Evolutionary conservation across 2,888 invertebrate species (phyloP), one percentile per base, ranked within the genome.

Genomic region (Oscheius myriophilus): DNA sequence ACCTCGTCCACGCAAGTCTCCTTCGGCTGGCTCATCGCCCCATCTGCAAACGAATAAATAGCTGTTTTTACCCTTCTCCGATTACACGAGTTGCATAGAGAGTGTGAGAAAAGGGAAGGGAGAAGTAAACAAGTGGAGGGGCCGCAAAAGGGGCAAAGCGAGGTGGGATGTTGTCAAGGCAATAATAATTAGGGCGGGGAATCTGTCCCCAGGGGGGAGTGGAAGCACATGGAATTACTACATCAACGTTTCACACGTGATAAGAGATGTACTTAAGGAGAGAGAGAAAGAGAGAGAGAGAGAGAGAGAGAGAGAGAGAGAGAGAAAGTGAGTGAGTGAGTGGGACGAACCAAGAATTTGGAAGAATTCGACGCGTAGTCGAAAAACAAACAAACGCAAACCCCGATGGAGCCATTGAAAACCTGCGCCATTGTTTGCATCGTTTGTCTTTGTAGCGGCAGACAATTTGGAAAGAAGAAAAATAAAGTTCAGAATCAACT

Each of bases 1-100:
- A 49, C 49, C 58, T 66, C 66, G 42, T 66, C 66, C 41, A 66
- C 66, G 33, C 57, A 66, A 41, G 45, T 42, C 42, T 66, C 66
- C 39, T 51, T 52, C 9, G 52, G 23, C 25, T 61, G 46, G 41
- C 39, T 63, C 63, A 63, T 53, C 9, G 33, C 33, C 18, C 53
- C 52, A 63, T 63, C 65, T 45, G 51, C 3, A n/a, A 55, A 55
- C 4, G 23, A 23, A 18, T 18, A 49, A 49, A 49, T 49, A 21
- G 18, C 23, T 23, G 49, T 11, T 49, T 21, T 18, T 49, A 21
- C 11, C 11, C 23, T 21, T 21, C 23, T 26, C n/a, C 23, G 26
- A 23, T 26, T 25, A 46, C 42, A 16, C 7, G 33, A 45, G n/a
- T 53, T 26, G 39, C n/a, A 54, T 26, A 26, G 43, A 39, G 39